Percentiles rank a stretch among this genome's conserved stretches.
Conservation (phyloP, 1,140 invertebrate genomes). For the Meteorus sp. region DNA sequence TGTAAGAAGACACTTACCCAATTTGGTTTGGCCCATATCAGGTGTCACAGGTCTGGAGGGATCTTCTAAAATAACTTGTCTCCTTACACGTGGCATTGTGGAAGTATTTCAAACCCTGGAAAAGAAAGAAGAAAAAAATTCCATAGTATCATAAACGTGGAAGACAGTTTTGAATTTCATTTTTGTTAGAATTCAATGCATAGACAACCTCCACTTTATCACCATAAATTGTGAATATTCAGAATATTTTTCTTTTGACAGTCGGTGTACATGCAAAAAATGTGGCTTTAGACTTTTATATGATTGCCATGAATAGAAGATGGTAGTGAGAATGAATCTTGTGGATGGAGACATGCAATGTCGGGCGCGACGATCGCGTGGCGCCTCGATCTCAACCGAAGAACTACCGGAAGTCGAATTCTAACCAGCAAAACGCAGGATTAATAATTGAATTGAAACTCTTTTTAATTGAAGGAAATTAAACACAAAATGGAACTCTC, state of each 20-base stretch:
- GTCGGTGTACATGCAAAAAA: not conserved
- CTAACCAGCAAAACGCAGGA: not conserved
- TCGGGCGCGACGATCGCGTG: slow-evolving; percentile 22
- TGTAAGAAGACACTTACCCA: slow-evolving; percentile 40
- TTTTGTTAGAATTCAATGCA: not conserved
- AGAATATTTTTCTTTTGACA: not conserved
- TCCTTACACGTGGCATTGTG: slow-evolving; percentile 56
- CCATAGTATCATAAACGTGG: too few species aligned
- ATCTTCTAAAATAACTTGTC: slow-evolving; percentile 57
- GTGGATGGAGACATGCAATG: slow-evolving; percentile 18
- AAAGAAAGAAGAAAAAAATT: slow-evolving; percentile 27
- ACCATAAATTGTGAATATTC: not conserved
- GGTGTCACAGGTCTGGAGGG: slow-evolving; percentile 56
- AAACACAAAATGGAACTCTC: not conserved
- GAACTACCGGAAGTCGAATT: slow-evolving; percentile 13
- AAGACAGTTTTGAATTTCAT: slow-evolving; percentile 7
- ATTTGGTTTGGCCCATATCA: slow-evolving; percentile 55
- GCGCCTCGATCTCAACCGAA: slow-evolving; percentile 19
- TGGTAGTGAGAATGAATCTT: slow-evolving; percentile 18
- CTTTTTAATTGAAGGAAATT: not conserved
- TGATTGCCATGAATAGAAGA: slow-evolving; percentile 16
- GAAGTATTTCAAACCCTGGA: slow-evolving; percentile 35
- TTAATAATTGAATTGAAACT: not conserved
- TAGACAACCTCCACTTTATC: not conserved
- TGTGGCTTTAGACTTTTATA: not conserved